Evolutionary conservation across 2,113 vertebrate species (phyloP).

Genomic region (Grantiella picta): DNA sequence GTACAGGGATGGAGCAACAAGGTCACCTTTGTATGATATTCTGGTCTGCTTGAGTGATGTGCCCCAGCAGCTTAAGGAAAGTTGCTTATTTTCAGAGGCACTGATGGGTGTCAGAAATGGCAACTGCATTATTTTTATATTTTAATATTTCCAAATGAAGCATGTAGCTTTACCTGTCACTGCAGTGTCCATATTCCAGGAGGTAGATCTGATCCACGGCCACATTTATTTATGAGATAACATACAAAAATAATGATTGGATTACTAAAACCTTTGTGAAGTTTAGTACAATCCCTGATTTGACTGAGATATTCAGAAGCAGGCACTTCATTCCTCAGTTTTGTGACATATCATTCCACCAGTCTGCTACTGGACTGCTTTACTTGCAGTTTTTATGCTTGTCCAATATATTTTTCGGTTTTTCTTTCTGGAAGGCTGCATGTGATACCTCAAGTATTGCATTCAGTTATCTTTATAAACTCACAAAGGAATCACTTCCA

Average conservation of each 20-base stretch:
- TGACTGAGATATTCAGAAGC: not conserved
- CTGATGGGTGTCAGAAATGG: not conserved
- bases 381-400: conserved; percentile 25
- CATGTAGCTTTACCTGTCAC: not conserved
- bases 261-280: not conserved
- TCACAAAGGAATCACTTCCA: not conserved
- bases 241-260: not conserved
- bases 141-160: not conserved
- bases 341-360: not conserved
- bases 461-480: not conserved
- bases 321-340: not conserved
- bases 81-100: not conserved
- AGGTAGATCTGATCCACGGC: not conserved
- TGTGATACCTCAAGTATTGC: not conserved
- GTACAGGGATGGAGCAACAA: not conserved
- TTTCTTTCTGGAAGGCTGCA: conserved; percentile 38
- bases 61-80: not conserved
- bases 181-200: not conserved
- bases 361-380: not conserved
- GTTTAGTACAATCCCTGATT: not conserved
- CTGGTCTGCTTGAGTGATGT: not conserved
- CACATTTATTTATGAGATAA: not conserved
- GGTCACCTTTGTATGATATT: not conserved
- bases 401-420: conserved; percentile 11
- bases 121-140: not conserved